Evolutionary conservation across 1,140 invertebrate genomes (phyloP).

Genomic region (Euglossa dilemma): DNA sequence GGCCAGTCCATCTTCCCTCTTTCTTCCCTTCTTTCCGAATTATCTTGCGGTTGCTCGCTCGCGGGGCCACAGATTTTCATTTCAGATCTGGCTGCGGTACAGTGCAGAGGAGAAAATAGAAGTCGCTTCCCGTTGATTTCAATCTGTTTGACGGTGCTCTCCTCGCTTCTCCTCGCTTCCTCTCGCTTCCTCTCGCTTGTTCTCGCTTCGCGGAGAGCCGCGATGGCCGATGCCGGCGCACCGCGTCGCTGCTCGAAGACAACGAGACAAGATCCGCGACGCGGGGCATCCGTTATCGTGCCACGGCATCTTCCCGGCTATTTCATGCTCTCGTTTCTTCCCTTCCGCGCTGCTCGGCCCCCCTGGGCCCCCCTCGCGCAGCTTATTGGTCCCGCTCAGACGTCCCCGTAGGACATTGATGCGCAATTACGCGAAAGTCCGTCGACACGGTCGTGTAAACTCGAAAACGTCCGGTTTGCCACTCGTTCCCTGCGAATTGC

Average conservation of each 20-base stretch:
- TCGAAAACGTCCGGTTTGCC: background rate
- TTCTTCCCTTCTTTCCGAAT: constrained; percentile 42
- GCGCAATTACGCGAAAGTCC: constrained; percentile 58
- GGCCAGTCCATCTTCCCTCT: too few species aligned
- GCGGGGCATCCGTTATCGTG: constrained; percentile 60
- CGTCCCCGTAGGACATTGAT: constrained; percentile 37
- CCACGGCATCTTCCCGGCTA: constrained; percentile 53
- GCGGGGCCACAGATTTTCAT: constrained; percentile 73
- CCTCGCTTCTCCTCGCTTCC: constrained; percentile 32
- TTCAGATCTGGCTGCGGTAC: constrained; percentile 71
- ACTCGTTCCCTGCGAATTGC: constrained; percentile 1
- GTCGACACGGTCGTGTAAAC: background rate
- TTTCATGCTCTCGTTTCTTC: constrained; percentile 34
- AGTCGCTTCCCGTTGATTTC: constrained; percentile 66
- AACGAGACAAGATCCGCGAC: constrained; percentile 63
- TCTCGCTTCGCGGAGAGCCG: constrained; percentile 25
- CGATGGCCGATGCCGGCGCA: constrained; percentile 26
- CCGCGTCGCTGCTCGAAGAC: constrained; percentile 51
- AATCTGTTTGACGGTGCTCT: constrained; percentile 69
- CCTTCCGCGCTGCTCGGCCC: background rate
- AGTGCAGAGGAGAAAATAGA: constrained; percentile 65
- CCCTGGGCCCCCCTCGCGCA: background rate
- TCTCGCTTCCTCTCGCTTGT: too few species aligned
- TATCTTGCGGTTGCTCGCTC: constrained; percentile 58
- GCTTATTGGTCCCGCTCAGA: constrained; percentile 48